phyloP scores from a whole-genome alignment of 2,888 invertebrate genomes.

The Agapostemon virescens region DNA sequence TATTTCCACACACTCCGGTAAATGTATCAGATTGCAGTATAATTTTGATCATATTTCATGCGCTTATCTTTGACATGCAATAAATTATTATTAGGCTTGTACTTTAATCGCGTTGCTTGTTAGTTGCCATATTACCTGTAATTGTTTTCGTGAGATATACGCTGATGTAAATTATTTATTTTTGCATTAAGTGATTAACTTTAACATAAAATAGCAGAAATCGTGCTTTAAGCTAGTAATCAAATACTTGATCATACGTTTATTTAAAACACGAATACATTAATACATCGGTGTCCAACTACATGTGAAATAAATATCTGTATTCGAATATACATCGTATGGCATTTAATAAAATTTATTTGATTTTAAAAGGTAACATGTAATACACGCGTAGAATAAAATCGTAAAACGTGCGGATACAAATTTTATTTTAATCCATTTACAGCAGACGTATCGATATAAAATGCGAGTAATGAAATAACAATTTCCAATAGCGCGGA shows the following conservation, averaged over 20 bases:
- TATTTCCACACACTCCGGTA: neutral
- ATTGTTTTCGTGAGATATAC: neutral
- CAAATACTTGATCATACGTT: neutral
- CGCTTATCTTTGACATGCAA: neutral
- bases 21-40: neutral
- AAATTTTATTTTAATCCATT: neutral
- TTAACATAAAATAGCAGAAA: neutral
- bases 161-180: neutral
- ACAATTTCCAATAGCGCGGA: neutral
- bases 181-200: neutral
- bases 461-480: neutral
- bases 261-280: neutral
- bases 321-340: neutral
- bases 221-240: neutral
- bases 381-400: neutral
- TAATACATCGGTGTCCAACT: neutral
- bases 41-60: neutral
- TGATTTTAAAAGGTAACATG: no score
- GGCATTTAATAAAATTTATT: no score
- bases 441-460: neutral
- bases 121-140: neutral
- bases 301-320: neutral
- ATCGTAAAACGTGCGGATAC: neutral
- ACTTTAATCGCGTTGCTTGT: neutral
- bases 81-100: neutral